Conservation (phyloP, 1,140 invertebrate species). For the Drosophila orena region DNA sequence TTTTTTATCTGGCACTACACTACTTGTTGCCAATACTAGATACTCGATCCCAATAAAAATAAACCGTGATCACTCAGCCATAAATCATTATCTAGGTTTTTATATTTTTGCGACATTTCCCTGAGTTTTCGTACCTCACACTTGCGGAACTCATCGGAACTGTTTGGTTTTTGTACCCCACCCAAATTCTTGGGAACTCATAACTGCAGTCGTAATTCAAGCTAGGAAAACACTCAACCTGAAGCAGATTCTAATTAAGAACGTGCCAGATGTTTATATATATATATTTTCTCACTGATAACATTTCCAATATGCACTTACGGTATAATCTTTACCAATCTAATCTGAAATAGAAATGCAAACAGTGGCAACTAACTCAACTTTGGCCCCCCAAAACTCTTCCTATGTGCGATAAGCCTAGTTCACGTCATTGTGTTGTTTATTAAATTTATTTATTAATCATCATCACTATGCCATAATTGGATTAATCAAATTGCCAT, state of each 20-base stretch:
- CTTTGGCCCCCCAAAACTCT: conserved; percentile 13
- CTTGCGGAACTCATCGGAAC: conserved; percentile 21
- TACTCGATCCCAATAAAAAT: conserved; percentile 11
- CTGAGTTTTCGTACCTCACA: conserved; percentile 4
- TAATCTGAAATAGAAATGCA: conserved; percentile 48
- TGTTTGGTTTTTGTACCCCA: background rate
- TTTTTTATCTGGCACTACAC: background rate
- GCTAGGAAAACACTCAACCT: conserved; percentile 41
- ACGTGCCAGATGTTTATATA: conserved; percentile 49
- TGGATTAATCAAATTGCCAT: conserved; percentile 18
- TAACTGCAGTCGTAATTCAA: conserved; percentile 21
- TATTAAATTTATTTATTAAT: conserved; percentile 7
- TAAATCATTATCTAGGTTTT: conserved; percentile 28
- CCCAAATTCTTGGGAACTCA: conserved; percentile 18
- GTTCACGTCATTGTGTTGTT: conserved; percentile 22
- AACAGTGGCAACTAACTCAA: conserved; percentile 37
- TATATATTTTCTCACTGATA: conserved; percentile 48
- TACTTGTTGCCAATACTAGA: background rate
- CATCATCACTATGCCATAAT: conserved; percentile 12
- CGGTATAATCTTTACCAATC: conserved; percentile 46
- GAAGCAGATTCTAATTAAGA: conserved; percentile 56
- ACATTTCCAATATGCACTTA: conserved; percentile 29
- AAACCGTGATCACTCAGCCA: conserved; percentile 17
- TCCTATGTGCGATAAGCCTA: conserved; percentile 15
- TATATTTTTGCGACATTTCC: conserved; percentile 8